Percentiles rank a stretch among this genome's conserved stretches.
phyloP scores from a whole-genome alignment of 2,888 invertebrate genomes.

The Andrena bicolor region DNA sequence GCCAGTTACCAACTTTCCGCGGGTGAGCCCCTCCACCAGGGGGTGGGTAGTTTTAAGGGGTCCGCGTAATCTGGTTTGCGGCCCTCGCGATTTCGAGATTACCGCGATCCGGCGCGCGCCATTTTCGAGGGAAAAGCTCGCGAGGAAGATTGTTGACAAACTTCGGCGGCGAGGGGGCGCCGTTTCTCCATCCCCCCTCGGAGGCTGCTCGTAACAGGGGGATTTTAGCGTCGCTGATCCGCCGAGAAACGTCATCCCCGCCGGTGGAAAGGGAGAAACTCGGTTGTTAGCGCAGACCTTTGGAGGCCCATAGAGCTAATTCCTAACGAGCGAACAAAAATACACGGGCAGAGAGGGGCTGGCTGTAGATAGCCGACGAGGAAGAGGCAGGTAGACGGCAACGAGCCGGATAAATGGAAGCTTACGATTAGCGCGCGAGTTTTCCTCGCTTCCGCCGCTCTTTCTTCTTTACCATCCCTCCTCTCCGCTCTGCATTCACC shows the following conservation, averaged over 20 bases:
- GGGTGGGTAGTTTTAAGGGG: conserved; percentile 24
- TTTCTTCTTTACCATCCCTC: not conserved
- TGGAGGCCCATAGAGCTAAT: conserved; percentile 51
- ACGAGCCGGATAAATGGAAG: conserved; percentile 53
- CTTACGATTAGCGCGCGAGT: conserved; percentile 52
- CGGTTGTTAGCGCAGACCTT: conserved; percentile 43
- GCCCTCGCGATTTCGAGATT: conserved; percentile 56
- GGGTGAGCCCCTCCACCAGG: not conserved
- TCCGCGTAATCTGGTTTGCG: conserved; percentile 55
- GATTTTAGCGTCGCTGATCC: conserved; percentile 49
- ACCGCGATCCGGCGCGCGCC: conserved; percentile 34
- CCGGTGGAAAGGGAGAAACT: conserved; percentile 30
- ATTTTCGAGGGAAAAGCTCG: conserved; percentile 27
- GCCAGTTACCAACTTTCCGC: conserved; percentile 49
- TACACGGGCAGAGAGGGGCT: conserved; percentile 39
- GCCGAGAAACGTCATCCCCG: conserved; percentile 8
- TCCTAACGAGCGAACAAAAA: conserved; percentile 66
- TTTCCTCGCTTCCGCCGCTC: conserved; percentile 33
- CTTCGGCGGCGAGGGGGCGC: conserved; percentile 29
- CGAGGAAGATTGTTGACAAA: conserved; percentile 43
- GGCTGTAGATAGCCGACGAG: conserved; percentile 43
- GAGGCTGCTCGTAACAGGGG: conserved; percentile 35
- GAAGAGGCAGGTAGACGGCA: conserved; percentile 53
- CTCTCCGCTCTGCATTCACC: not conserved
- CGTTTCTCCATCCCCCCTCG: conserved; percentile 14